Evolutionary conservation across 2,113 vertebrate genomes (phyloP), one percentile per base, ranked within the genome.

Genomic region (Symphodus melops): DNA sequence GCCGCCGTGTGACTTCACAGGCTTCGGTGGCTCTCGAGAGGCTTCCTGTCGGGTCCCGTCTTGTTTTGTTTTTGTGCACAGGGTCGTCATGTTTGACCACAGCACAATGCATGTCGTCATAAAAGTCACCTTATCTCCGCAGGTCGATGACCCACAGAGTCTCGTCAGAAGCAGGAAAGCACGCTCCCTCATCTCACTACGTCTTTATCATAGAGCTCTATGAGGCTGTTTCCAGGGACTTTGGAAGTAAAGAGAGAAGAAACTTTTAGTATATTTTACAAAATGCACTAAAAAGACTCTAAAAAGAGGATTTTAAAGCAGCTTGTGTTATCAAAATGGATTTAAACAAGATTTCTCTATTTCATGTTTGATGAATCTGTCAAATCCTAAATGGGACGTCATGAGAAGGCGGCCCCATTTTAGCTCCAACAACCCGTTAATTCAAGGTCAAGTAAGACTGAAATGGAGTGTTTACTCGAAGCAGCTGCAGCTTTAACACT

Each of bases 1-100:
- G 57, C n/a, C 23, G 13, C n/a, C 16, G 17, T 36, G 23, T 49
- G 59, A 72, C n/a, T 1, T 14, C 4, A 20, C 14, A 58, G 67
- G 49, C 60, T 61, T 60, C 12, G 6, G 53, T n/a, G 64, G 37
- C 39, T 63, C 67, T 52, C 11, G 37, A 49, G n/a, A n/a, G 59
- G 57, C 39, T 25, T 42, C 52, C 56, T 3, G 54, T 74, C 83
- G 39, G 70, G 86, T 72, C 71, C 51, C 9, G 2, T 82, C 79
- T 73, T 79, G 83, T 71, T 77, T 68, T 42, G 19, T 28, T 33
- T 33, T 33, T 60, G 68, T 54, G 67, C 20, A n/a, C 0, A 20
- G 14, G 85, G 84, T 84, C 74, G 81, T 88, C 75, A 41, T 3
- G 41, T 67, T 77, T 73, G 75, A 84, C 72, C 37, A 3, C 21